Conservation (phyloP, 35 echinoderm and acorn worm genomes). For the Anneissia japonica region DNA sequence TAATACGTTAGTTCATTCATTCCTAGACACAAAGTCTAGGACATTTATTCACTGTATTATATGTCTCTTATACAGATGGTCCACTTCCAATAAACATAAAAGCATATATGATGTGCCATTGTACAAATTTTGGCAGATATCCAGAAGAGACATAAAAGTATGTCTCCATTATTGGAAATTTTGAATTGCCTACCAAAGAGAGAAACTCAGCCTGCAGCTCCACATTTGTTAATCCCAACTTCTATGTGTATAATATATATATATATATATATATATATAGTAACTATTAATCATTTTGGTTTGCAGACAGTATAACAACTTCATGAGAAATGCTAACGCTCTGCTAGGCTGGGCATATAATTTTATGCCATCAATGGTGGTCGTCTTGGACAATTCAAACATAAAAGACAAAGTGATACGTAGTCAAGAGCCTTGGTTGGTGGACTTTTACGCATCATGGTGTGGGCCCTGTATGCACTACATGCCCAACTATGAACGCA, state of each 20-base stretch:
- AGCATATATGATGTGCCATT: no score
- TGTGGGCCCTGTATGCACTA: conserved; percentile 76
- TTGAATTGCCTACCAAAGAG: no score
- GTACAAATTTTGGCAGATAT: no score
- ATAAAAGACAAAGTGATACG: conserved; percentile 71
- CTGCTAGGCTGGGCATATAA: conserved; percentile 71
- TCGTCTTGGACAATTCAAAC: conserved; percentile 52
- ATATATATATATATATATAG: neutral
- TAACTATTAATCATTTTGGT: neutral
- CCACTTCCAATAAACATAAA: no score
- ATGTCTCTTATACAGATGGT: no score
- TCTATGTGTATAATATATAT: neutral
- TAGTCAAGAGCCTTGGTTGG: conserved; percentile 72
- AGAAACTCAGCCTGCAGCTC: no score
- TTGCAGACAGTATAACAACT: conserved; percentile 73
- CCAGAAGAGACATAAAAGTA: no score
- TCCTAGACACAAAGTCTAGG: no score
- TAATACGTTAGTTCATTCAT: no score
- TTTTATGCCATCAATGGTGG: conserved; percentile 73
- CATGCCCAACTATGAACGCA: conserved; percentile 74
- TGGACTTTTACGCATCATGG: conserved; percentile 83
- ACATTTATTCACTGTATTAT: no score
- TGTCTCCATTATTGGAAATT: no score
- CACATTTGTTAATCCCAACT: no score
- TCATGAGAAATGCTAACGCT: conserved; percentile 64